Conservation (phyloP, 2,113 vertebrate species). For the Upupa epops region DNA sequence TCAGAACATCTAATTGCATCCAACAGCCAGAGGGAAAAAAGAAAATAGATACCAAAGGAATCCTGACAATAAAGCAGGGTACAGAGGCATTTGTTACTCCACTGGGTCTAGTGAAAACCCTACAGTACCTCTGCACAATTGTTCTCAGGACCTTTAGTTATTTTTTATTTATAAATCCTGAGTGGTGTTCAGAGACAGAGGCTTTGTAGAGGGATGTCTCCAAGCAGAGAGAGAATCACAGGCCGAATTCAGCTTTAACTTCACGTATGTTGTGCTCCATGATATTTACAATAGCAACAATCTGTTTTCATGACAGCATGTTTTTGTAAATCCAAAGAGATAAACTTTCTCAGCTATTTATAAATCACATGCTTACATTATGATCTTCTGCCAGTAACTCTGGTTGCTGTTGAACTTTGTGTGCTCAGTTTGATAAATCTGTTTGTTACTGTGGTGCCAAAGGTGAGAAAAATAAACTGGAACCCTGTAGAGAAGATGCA, state of each 20-base stretch:
- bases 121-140: neutral
- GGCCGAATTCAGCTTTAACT: constrained; percentile 3
- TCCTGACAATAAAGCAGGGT: neutral
- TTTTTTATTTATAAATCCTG: constrained; percentile 48
- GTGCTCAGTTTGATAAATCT: constrained; percentile 5
- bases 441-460: constrained; percentile 47
- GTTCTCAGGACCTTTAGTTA: constrained; percentile 38
- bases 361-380: constrained; percentile 62
- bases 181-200: constrained; percentile 13
- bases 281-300: constrained; percentile 54
- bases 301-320: constrained; percentile 55
- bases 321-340: constrained; percentile 57
- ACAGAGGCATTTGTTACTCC: neutral
- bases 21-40: neutral
- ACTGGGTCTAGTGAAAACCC: neutral
- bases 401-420: neutral
- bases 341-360: constrained; percentile 68
- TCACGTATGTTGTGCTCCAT: neutral
- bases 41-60: neutral
- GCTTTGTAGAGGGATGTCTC: neutral
- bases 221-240: constrained; percentile 27
- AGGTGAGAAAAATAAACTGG: constrained; percentile 49
- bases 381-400: constrained; percentile 43
- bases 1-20: neutral
- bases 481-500: constrained; percentile 19